phyloP scores from a whole-genome alignment of 2,797 vertebrate genomes.

The Anas georgica region DNA sequence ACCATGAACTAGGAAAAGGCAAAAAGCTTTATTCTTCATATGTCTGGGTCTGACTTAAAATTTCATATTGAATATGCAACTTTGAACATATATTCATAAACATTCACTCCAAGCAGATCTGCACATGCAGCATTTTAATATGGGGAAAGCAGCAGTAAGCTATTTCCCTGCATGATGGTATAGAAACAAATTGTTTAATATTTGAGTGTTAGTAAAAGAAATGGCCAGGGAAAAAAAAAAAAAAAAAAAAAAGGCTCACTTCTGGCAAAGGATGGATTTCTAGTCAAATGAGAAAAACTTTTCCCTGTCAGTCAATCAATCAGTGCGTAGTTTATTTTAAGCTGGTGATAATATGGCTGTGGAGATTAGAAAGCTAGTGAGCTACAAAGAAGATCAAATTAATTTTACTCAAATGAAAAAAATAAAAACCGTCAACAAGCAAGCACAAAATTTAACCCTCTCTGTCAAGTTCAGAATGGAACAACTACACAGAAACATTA shows the following conservation, averaged over 20 bases:
- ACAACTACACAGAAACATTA: neutral
- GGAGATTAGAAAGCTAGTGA: neutral
- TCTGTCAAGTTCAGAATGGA: neutral
- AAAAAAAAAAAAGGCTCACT: neutral
- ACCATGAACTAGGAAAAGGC: conserved; percentile 22
- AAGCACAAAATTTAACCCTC: neutral
- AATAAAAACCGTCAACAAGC: neutral
- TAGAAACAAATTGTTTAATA: conserved; percentile 66
- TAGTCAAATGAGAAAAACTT: neutral
- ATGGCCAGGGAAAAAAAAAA: neutral
- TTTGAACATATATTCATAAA: conserved; percentile 60
- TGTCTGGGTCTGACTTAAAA: conserved; percentile 49
- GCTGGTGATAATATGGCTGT: neutral
- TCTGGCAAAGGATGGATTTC: conserved; percentile 13
- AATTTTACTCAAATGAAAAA: neutral
- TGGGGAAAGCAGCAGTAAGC: conserved; percentile 13
- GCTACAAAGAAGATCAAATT: neutral
- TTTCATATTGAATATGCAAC: conserved; percentile 49
- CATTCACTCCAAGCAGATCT: conserved; percentile 48
- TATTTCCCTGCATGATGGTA: conserved; percentile 27
- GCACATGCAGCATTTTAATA: conserved; percentile 59
- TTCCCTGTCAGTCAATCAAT: conserved; percentile 21
- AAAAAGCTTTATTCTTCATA: conserved; percentile 46
- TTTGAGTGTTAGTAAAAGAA: conserved; percentile 24
- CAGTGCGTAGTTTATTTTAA: neutral